Percentiles rank a stretch among this genome's conserved stretches.
Evolutionary conservation across 2,888 invertebrate genomes (phyloP).

Genomic region (Drosophila demipolita): DNA sequence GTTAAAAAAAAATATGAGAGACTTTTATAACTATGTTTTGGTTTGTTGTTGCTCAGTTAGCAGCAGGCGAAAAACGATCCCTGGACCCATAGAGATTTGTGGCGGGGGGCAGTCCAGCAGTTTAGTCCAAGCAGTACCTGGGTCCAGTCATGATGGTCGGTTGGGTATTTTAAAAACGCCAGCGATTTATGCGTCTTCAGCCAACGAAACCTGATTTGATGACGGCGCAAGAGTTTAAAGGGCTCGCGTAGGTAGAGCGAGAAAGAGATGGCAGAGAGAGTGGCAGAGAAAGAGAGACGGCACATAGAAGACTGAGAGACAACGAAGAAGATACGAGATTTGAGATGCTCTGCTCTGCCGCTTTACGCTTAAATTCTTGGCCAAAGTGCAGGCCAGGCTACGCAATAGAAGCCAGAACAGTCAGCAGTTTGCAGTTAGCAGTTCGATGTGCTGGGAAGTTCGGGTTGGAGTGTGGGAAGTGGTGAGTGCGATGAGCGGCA

Average conservation of each 20-base stretch:
- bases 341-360: slow-evolving; percentile 20
- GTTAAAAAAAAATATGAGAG: slow-evolving; percentile 65
- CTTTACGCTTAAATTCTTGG: slow-evolving; percentile 48
- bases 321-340: slow-evolving; percentile 2
- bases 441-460: no score
- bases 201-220: slow-evolving; percentile 72
- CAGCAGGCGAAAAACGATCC: slow-evolving; percentile 9
- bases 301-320: slow-evolving; percentile 20
- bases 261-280: not conserved
- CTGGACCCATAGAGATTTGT: slow-evolving; percentile 1
- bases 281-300: slow-evolving; percentile 13
- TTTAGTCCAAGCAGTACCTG: slow-evolving; percentile 3
- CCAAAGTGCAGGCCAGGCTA: slow-evolving; percentile 57
- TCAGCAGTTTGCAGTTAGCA: not conserved
- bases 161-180: slow-evolving; percentile 70
- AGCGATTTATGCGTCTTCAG: slow-evolving; percentile 75
- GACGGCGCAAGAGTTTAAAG: slow-evolving; percentile 77
- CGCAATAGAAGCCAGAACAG: slow-evolving; percentile 47
- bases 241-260: slow-evolving; percentile 60
- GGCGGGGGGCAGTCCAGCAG: slow-evolving; percentile 25
- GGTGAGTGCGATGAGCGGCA: not conserved
- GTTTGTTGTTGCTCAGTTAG: not conserved
- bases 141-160: slow-evolving; percentile 16
- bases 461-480: not conserved
- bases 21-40: slow-evolving; percentile 59